These are phyloP conservation scores for Spinus olivaceus DNA, from an alignment of 2,797 vertebrate genomes.

Conservation along the genomic window DNA sequence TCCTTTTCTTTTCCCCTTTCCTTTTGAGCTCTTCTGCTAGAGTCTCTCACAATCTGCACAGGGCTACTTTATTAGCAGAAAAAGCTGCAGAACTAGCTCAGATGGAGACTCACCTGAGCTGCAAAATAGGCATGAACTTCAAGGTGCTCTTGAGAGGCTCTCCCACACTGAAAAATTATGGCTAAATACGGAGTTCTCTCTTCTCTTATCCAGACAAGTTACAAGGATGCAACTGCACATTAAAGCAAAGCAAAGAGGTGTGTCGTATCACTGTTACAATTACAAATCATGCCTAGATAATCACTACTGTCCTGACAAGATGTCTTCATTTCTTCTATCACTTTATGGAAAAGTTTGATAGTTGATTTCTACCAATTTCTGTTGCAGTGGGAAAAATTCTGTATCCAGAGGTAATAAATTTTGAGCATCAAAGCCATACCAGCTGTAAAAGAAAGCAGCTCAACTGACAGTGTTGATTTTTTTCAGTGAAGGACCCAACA, in stretches of 20 bases:
- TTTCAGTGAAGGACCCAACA: background rate
- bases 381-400: background rate
- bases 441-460: background rate
- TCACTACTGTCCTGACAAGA: background rate
- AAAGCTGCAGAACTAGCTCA: background rate
- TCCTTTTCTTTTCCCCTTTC: background rate
- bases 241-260: background rate
- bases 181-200: background rate
- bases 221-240: background rate
- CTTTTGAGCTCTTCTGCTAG: background rate
- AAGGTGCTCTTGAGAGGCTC: background rate
- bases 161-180: fast-evolving
- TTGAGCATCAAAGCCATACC: background rate
- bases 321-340: background rate
- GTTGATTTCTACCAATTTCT: background rate
- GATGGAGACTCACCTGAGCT: background rate
- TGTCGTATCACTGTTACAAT: background rate
- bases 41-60: background rate
- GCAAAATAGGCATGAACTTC: background rate
- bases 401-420: background rate
- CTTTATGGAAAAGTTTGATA: background rate
- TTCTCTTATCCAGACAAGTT: background rate
- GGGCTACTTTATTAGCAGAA: background rate
- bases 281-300: background rate
- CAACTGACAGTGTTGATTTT: background rate